phyloP scores from a whole-genome alignment of 2,888 invertebrate species.

The Chaitophorus viminalis region DNA sequence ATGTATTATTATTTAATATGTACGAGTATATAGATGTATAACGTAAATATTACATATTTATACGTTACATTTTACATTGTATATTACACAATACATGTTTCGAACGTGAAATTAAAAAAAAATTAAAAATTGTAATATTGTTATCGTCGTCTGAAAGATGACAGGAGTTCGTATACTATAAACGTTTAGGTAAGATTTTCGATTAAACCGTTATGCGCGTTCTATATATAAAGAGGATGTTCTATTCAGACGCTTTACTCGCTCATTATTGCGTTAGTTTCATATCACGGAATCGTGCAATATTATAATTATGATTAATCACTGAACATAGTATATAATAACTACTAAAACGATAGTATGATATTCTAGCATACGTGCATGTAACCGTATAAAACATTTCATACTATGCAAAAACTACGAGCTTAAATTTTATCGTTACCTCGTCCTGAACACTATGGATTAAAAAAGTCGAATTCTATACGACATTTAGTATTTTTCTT shows the following conservation, averaged over 20 bases:
- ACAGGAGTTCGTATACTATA: no score
- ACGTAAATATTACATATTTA: slow-evolving; percentile 10
- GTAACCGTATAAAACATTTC: no score
- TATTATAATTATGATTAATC: background rate
- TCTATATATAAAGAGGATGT: background rate
- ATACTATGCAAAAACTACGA: no score
- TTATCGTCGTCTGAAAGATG: background rate
- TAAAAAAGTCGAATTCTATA: no score
- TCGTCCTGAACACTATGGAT: no score
- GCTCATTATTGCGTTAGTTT: background rate
- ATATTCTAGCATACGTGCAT: no score
- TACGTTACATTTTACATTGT: background rate
- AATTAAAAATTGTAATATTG: background rate
- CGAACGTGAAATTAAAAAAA: background rate
- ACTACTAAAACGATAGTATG: no score
- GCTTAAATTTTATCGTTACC: no score
- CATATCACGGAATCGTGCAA: background rate
- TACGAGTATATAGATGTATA: background rate
- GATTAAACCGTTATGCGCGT: background rate
- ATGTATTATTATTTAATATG: background rate
- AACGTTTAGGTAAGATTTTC: no score
- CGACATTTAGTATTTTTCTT: no score
- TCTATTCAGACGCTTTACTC: background rate
- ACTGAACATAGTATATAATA: no score
- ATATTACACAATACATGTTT: background rate